Percentiles rank a stretch among this genome's conserved stretches.
Evolutionary conservation across 2,113 vertebrate species (phyloP).

Genomic region (Hemibagrus wyckioides): DNA sequence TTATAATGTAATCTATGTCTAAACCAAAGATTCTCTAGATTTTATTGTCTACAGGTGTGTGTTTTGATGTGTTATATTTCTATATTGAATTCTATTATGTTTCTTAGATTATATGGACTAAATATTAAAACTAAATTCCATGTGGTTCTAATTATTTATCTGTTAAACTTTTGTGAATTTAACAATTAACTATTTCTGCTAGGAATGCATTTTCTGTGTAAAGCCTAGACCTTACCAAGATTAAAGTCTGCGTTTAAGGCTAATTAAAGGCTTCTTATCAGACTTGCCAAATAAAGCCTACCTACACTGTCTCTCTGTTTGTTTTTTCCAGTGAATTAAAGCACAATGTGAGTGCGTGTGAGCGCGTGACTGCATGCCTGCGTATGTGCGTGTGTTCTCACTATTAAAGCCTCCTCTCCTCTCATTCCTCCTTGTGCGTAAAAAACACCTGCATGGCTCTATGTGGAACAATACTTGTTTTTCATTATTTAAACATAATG

Average conservation of each 20-base stretch:
- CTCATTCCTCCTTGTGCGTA: not conserved
- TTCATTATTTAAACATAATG: not conserved
- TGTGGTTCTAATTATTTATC: not conserved
- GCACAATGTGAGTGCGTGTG: not conserved
- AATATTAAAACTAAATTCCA: not conserved
- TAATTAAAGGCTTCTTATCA: not conserved
- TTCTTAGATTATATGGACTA: not conserved
- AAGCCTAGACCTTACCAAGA: not conserved
- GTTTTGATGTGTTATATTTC: not conserved
- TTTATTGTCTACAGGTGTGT: not conserved
- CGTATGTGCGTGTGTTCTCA: not conserved
- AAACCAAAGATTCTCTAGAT: not conserved
- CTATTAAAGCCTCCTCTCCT: not conserved
- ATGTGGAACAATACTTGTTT: too few relatives aligned
- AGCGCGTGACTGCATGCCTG: not conserved
- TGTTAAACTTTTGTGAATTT: not conserved
- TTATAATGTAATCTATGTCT: not conserved
- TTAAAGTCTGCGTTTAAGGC: not conserved
- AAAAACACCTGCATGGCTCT: not conserved
- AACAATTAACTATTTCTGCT: not conserved
- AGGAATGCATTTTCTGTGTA: not conserved
- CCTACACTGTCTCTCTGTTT: not conserved
- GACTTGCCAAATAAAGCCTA: too few relatives aligned
- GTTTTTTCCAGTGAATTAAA: not conserved
- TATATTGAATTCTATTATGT: not conserved